Conservation (phyloP, 2,888 invertebrate species). For the Cynaeus angustus region DNA sequence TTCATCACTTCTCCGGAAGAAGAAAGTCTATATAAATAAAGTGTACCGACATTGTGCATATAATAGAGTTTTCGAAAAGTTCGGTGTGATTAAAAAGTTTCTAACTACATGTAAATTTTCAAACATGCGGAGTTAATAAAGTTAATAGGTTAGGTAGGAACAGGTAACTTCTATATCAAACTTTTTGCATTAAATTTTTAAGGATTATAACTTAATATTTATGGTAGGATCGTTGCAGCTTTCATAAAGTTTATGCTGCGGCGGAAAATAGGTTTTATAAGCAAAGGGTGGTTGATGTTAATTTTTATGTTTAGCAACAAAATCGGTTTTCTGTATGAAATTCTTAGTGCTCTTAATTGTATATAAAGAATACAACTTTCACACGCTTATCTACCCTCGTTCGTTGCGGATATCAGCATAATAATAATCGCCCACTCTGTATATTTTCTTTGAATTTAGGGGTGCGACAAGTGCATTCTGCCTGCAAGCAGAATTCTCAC, state of each 20-base stretch:
- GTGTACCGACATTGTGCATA: conserved; percentile 19
- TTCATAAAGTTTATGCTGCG: too few relatives aligned
- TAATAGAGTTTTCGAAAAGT: conserved; percentile 30
- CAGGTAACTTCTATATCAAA: conserved; percentile 54
- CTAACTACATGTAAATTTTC: conserved; percentile 62
- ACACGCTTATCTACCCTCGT: neutral
- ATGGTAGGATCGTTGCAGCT: conserved; percentile 44
- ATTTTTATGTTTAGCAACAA: too few relatives aligned
- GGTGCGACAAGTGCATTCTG: conserved; percentile 59
- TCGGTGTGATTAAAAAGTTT: conserved; percentile 63
- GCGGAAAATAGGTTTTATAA: too few relatives aligned
- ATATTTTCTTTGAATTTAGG: conserved; percentile 16
- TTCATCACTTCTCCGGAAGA: conserved; percentile 10
- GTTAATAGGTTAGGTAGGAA: conserved; percentile 58
- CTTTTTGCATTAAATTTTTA: conserved; percentile 58
- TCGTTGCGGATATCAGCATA: conserved; percentile 15
- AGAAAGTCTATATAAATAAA: conserved; percentile 23
- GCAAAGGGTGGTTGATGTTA: too few relatives aligned
- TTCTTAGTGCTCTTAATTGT: too few relatives aligned
- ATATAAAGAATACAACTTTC: too few relatives aligned
- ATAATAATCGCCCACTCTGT: conserved; percentile 9
- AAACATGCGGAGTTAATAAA: conserved; percentile 59
- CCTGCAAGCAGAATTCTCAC: conserved; percentile 60
- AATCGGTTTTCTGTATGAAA: too few relatives aligned
- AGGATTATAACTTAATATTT: conserved; percentile 56